Base-by-base conservation (phyloP, 2,888 invertebrate genomes). In the Agrotis clavis region DNA sequence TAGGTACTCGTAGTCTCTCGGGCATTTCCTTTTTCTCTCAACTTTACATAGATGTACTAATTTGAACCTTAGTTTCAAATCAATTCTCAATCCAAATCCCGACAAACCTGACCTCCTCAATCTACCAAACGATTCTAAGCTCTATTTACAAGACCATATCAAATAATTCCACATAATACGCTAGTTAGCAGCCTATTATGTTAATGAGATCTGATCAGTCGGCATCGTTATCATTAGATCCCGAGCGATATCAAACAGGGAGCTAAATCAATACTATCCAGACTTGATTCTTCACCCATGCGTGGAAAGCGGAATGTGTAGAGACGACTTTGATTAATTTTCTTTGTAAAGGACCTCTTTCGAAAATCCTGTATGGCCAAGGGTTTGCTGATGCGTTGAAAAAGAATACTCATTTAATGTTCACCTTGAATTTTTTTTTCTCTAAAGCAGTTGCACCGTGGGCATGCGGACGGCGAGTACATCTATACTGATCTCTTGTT, bases 191-290 rank as follows among this genome's bases (percentile, higher is more conserved):
- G 50, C 35, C 65, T 19, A 86, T 87, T 90, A 91, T 88, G 89
- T 82, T 89, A 91, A 92, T 90, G 88, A 87, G 90, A 86, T 86
- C 84, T 83, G 87, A 83, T 82, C 78, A 67, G 69, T 54, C 82
- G 81, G 73, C 65, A 59, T 67, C 73, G 76, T 74, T 90, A 89
- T 89, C 90, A 72, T 62, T 48, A 72, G 74, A 90, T 89, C 87
- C 64, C 54, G 81, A 41, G 13, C 60, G 61, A 73, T 82, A 90
- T 85, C 78, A 82, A 82, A 83, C 79, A 79, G 76, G 71, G 78
- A 87, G 84, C 86, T 87, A 87, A 87, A 86, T 88, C 89, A 90
- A 90, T 91, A 88, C 85, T 89, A 91, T 90, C 89, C 86, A 68
- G 67, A 61, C 72, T 71, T 59, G 69, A 71, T 77, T 75, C 71